Evolutionary conservation across 2,113 vertebrate species (phyloP), one percentile per base, ranked within the genome.

Genomic region (Stigmatopora argus): DNA sequence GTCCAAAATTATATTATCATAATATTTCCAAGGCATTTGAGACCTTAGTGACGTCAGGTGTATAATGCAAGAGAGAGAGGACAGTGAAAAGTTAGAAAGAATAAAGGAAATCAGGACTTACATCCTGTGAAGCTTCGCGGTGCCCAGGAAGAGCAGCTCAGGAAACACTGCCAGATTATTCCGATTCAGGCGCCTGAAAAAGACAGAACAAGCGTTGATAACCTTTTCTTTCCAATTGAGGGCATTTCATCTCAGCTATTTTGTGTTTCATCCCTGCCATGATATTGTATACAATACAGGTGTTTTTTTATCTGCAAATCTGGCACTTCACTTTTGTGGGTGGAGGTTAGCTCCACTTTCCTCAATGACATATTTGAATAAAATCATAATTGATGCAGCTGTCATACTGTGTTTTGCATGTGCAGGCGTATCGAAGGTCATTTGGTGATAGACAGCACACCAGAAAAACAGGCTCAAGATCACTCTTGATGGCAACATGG

Each of bases 161-260:
- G 97, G 95, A 87, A 99, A 94, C 75, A 98, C 91, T 57, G 95
- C 95, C 83, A 99, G 93, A 84, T 93, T 96, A 92, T 99, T 99
- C 92, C 94, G 93, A 90, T 99, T 99, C 84, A 99, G 89, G 77
- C 97, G 95, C 89, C 97, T 99, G 92, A 76, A 78, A 91, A 78
- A 88, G 68, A 64, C 26, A 38, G 2, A 38, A 38, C 14, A 18
- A 18, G 31, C 18, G n/a, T 64, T 7, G 47, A 47, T 46, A 19
- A 15, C 31, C 10, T 56, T 56, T 56, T n/a, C 9, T 61, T 41
- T n/a, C 34, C n/a, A 62, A 62, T 10, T 45, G 10, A 19, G 41
- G 3, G 12, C 14, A 26, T 34, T 41, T 17, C 35, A 53, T 23
- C 65, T 41, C 10, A 59, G 57, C 34, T 41, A 15, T 41, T 59